Conservation (phyloP, 2,113 vertebrate genomes). For the Mesocricetus auratus region DNA sequence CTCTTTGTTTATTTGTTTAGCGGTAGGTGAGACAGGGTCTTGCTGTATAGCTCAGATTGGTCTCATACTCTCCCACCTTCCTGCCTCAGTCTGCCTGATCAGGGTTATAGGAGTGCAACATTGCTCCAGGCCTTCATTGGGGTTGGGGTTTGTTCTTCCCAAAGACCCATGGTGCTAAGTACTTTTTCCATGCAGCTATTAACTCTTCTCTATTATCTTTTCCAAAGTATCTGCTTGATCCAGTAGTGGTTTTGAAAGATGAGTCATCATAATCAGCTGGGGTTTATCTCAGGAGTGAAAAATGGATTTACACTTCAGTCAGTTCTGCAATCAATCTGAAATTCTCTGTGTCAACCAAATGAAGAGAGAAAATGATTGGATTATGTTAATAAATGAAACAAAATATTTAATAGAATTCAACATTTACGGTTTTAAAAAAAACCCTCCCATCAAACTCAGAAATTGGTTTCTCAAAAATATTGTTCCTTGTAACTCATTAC, state of each 20-base stretch:
- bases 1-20: neutral
- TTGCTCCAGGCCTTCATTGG: too few species aligned
- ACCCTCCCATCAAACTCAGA: neutral
- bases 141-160: neutral
- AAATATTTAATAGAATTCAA: conserved; percentile 3
- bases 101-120: neutral
- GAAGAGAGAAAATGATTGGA: neutral
- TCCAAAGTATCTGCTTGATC: neutral
- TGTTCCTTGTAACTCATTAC: neutral
- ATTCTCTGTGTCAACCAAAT: conserved; percentile 1
- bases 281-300: neutral
- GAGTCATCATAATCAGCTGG: neutral
- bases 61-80: neutral
- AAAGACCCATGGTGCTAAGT: neutral
- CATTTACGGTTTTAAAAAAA: conserved; percentile 6
- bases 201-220: neutral
- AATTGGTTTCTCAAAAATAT: neutral
- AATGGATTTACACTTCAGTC: neutral
- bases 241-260: neutral
- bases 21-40: neutral
- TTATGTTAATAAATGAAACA: neutral
- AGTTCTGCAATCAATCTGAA: neutral
- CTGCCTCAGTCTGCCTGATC: neutral
- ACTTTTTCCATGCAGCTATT: neutral
- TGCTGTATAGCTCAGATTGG: neutral